These are phyloP conservation scores for Tinamus major DNA, from an alignment of 2,797 vertebrate species.

Conservation along the genomic window DNA sequence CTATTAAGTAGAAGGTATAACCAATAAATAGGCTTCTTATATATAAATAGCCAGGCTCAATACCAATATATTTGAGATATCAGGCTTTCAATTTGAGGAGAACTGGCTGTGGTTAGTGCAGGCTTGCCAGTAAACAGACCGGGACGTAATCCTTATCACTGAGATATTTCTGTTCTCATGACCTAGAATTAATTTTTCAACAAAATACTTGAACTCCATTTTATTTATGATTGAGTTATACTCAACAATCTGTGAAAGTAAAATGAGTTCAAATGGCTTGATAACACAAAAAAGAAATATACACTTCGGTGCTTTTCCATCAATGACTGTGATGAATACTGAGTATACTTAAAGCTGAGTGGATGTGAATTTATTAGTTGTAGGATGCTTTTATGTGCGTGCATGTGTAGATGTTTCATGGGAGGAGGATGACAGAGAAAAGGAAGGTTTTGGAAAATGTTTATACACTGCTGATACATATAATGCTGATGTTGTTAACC, in stretches of 20 bases:
- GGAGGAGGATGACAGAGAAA: not conserved
- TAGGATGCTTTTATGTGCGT: not conserved
- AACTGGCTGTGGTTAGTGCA: not conserved
- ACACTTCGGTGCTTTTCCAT: not conserved
- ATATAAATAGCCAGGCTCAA: not conserved
- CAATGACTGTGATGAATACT: not conserved
- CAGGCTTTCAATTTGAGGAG: slow-evolving; percentile 19
- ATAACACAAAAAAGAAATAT: not conserved
- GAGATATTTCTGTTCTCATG: not conserved
- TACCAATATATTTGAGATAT: not conserved
- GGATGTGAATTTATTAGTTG: not conserved
- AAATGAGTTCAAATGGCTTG: not conserved
- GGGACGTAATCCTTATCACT: not conserved
- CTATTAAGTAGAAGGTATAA: not conserved
- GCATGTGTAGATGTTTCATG: not conserved
- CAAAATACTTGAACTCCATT: slow-evolving; percentile 19
- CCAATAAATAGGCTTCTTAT: not conserved
- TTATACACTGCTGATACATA: not conserved
- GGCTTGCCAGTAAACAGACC: slow-evolving; percentile 13
- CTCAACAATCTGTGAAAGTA: not conserved
- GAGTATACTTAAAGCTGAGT: not conserved
- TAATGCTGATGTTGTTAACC: not conserved
- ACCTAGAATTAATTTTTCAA: slow-evolving; percentile 19
- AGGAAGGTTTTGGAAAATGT: not conserved
- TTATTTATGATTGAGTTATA: slow-evolving; percentile 24